A percentile compares a stretch with the other conserved stretches of the same genome.
Evolutionary conservation across 2,888 invertebrate species (phyloP).

Genomic region (Eutolmus rufibarbis): DNA sequence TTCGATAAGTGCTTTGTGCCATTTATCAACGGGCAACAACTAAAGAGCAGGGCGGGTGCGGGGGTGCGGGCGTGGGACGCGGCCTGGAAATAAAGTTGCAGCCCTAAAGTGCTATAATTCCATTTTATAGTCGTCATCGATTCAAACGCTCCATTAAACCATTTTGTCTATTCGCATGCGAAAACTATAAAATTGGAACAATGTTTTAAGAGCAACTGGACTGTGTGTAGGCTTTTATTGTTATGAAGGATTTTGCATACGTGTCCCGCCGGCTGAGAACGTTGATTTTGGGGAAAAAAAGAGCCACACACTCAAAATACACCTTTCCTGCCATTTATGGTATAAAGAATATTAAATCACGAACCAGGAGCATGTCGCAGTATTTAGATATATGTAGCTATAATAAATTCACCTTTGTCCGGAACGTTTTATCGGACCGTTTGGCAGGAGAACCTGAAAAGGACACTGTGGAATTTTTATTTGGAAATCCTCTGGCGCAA

Average conservation of each 20-base stretch:
- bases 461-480: background rate
- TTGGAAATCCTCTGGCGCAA: background rate
- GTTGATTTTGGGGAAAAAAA: background rate
- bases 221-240: background rate
- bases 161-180: slow-evolving; percentile 37
- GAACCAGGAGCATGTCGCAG: background rate
- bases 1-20: slow-evolving; percentile 51
- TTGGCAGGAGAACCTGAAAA: background rate
- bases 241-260: background rate
- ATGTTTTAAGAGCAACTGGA: background rate
- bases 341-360: background rate
- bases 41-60: background rate
- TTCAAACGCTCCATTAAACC: slow-evolving; percentile 47
- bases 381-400: background rate
- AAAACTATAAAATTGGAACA: slow-evolving; percentile 27
- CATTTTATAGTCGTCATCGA: slow-evolving; percentile 46
- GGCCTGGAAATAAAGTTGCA: slow-evolving; percentile 21
- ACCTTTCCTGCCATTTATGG: background rate
- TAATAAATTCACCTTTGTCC: background rate
- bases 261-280: background rate
- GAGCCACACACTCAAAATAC: background rate
- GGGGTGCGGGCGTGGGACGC: background rate
- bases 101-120: slow-evolving; percentile 47
- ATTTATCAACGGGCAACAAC: slow-evolving; percentile 47
- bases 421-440: background rate